Percentiles rank a stretch among this genome's conserved stretches.
Evolutionary conservation across 64 coral and sea anemone species (phyloP).

Genomic region (Exaiptasia diaphana): DNA sequence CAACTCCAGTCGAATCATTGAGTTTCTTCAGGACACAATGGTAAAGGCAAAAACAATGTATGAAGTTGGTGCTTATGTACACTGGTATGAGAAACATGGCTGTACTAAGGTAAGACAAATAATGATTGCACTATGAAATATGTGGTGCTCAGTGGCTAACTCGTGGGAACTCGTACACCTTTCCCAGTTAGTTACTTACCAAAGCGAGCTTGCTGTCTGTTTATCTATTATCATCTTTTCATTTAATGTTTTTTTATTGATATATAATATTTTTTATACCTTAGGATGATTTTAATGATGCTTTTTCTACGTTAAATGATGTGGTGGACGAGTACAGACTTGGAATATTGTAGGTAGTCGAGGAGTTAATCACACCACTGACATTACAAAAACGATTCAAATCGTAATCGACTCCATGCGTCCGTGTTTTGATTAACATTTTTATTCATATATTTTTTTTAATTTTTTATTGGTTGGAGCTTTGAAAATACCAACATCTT

Average conservation of each 20-base stretch:
- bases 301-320: conserved; percentile 63
- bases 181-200: neutral
- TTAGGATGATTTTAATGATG: conserved; percentile 73
- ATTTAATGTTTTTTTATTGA: neutral
- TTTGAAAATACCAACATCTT: no score
- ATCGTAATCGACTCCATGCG: no score
- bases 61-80: conserved; percentile 78
- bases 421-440: no score
- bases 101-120: conserved; percentile 59
- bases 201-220: neutral
- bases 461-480: no score
- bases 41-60: conserved; percentile 69
- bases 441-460: no score
- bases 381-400: no score
- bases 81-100: conserved; percentile 91
- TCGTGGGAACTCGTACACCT: neutral
- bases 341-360: neutral
- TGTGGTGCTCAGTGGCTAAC: no score
- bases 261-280: neutral
- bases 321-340: conserved; percentile 68
- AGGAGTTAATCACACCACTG: no score
- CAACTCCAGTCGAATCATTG: conserved; percentile 73
- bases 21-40: conserved; percentile 44
- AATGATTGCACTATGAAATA: neutral
- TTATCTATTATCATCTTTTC: neutral